Evolutionary conservation across 2,113 vertebrate species (phyloP), one percentile per base, ranked within the genome.

Genomic region (Gavia stellata): DNA sequence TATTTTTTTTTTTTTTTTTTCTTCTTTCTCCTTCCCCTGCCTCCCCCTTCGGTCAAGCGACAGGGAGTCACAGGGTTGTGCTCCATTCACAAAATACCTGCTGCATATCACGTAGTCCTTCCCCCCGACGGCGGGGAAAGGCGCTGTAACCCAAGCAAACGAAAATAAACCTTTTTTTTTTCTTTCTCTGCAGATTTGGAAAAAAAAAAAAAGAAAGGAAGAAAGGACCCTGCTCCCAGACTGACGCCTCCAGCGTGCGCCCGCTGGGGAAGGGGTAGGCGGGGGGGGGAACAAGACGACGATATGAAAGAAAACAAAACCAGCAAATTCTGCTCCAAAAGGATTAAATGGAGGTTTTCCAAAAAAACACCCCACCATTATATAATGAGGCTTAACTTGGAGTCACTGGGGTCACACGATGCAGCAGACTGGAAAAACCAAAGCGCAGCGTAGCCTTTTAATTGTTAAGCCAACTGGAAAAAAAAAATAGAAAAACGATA

Each of bases 51-150:
- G 25, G 90, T 58, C 38, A 61, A 95, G 94, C 86, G 5, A 96
- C 91, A 20, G 95, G 89, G 96, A 97, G 97, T 97, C 97, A 96
- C 81, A 84, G 95, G 93, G 97, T 96, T 96, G 38, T 4, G 81
- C 96, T 96, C 96, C 97, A 98, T 97, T 98, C 98, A 98, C 97
- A 97, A 98, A 97, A 97, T 71, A 98, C 98, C 98, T 99, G 99
- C 97, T 68, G 93, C 63, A 91, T 47, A 97, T 98, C 98, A 99
- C 98, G 98, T 99, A 99, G 97, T 86, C 98, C 86, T 44, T 94
- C 96, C 96, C 84, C 58, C 94, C 81, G 36, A 92, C 23, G 28
- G 77, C 47, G 13, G 92, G 86, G 92, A 80, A 97, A 97, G 73
- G 87, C 82, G 8, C 93, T 97, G 92, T 91, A 94, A 91, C 94